Evolutionary conservation across 2,113 vertebrate species (phyloP).

Genomic region (Antigone vipio): DNA sequence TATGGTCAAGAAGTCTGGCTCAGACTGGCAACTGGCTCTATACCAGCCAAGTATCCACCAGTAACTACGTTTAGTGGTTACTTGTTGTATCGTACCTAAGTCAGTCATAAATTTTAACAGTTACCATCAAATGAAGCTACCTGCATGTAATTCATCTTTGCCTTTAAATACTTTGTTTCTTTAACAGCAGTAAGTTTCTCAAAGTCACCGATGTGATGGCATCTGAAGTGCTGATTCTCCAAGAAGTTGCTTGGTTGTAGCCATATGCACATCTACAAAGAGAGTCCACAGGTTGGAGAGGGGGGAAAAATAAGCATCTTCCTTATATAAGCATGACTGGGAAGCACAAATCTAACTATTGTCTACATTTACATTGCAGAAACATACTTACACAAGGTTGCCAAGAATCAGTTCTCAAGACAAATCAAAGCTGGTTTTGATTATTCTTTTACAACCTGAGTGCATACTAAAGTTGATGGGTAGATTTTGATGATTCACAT

Average conservation of each 20-base stretch:
- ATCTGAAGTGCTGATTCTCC: background rate
- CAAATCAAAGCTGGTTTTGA: background rate
- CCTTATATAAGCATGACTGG: background rate
- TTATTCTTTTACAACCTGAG: background rate
- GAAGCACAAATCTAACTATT: background rate
- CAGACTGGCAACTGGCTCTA: conserved; percentile 72
- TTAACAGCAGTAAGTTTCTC: background rate
- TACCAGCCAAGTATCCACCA: conserved; percentile 77
- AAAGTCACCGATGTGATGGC: background rate
- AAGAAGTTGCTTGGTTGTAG: background rate
- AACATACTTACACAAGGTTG: background rate
- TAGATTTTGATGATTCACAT: background rate
- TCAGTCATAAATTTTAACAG: background rate
- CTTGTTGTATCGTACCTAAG: conserved; percentile 80
- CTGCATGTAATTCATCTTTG: background rate
- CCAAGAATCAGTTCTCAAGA: background rate
- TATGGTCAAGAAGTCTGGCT: conserved; percentile 84
- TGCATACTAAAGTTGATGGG: background rate
- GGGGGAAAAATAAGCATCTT: background rate
- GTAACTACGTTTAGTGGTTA: conserved; percentile 81
- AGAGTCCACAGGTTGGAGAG: background rate
- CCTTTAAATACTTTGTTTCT: background rate
- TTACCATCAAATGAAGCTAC: background rate
- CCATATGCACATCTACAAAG: background rate
- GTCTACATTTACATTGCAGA: background rate